Conservation (phyloP, 2,113 vertebrate species). For the Collichthys lucidus region DNA sequence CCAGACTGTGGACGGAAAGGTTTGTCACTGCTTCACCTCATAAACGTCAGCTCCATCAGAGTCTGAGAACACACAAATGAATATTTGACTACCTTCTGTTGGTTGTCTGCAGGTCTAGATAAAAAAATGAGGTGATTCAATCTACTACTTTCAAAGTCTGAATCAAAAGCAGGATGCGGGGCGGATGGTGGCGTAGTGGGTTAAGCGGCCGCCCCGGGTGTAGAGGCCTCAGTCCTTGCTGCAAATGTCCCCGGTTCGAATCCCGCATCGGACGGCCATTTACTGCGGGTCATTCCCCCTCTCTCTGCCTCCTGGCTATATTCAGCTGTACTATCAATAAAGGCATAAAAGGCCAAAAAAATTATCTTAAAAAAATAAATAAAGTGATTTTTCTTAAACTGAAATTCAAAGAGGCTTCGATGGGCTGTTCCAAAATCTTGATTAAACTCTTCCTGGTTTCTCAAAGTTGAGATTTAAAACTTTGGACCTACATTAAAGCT, state of each 20-base stretch:
- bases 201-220: no score
- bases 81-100: no score
- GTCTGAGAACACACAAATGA: neutral
- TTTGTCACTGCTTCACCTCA: constrained; percentile 57
- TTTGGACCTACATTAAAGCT: neutral
- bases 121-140: no score
- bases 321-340: no score
- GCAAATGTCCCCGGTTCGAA: no score
- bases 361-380: neutral
- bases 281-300: no score
- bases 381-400: neutral
- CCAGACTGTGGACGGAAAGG: constrained; percentile 92
- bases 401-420: neutral
- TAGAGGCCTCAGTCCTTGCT: no score
- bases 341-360: no score
- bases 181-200: no score
- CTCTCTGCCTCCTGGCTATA: no score
- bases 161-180: neutral
- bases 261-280: no score
- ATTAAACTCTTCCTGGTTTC: neutral
- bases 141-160: neutral
- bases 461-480: neutral
- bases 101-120: no score
- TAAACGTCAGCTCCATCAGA: neutral
- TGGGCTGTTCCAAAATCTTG: neutral